Conservation (phyloP, 2,113 vertebrate genomes). For the Labeo rohita region DNA sequence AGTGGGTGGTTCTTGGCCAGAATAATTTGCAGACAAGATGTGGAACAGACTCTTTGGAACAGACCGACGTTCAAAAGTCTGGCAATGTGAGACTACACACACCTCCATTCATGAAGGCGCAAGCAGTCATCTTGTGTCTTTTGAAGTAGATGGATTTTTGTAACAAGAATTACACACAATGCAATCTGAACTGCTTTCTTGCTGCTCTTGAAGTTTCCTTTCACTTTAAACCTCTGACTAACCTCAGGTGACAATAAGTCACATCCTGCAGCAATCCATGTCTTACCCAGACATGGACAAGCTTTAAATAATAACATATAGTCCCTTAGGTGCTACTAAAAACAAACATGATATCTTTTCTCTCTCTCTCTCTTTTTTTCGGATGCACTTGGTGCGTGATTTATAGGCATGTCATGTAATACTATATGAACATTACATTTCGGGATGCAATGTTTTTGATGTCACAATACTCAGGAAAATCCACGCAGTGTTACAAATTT, state of each 20-base stretch:
- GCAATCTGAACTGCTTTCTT: background rate
- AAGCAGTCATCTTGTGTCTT: background rate
- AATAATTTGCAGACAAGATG: slow-evolving; percentile 15
- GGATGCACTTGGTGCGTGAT: background rate
- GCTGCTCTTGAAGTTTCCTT: background rate
- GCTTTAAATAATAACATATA: background rate
- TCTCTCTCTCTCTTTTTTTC: background rate
- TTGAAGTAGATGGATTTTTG: slow-evolving; percentile 2
- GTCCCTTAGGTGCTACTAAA: background rate
- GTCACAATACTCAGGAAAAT: background rate
- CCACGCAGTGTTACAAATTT: background rate
- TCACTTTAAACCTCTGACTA: background rate
- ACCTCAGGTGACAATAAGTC: background rate
- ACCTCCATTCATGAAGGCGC: background rate
- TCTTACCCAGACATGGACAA: background rate
- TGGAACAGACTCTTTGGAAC: slow-evolving; percentile 18
- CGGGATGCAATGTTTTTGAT: background rate
- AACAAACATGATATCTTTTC: background rate
- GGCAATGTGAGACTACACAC: background rate
- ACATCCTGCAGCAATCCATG: background rate
- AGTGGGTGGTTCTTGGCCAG: slow-evolving; percentile 21
- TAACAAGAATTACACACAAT: background rate
- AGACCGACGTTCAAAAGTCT: background rate
- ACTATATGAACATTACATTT: slow-evolving; percentile 1
- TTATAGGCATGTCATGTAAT: slow-evolving; percentile 17